Evolutionary conservation across 2,797 vertebrate genomes (phyloP).

Genomic region (Acanthurus lineatus): DNA sequence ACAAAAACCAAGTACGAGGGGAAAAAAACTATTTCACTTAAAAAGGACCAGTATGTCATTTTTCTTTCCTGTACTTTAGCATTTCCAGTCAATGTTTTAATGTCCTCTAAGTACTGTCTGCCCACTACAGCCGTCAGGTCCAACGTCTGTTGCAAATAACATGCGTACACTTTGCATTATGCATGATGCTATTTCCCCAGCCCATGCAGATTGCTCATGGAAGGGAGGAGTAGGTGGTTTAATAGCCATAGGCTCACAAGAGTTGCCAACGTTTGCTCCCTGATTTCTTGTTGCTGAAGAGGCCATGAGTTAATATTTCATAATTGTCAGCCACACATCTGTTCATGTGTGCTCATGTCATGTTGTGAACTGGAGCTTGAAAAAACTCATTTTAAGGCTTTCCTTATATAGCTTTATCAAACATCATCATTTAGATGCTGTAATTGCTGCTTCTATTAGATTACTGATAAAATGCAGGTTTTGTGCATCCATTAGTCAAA

Average conservation of each 20-base stretch:
- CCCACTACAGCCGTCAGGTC: neutral
- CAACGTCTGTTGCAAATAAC: slow-evolving; percentile 22
- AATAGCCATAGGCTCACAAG: neutral
- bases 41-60: too few species aligned
- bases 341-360: slow-evolving; percentile 13
- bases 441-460: too few species aligned
- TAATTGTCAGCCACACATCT: slow-evolving; percentile 22
- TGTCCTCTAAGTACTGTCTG: neutral
- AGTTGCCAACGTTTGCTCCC: neutral
- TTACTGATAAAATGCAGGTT: too few species aligned
- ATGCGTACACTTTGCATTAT: slow-evolving; percentile 35
- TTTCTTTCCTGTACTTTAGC: too few species aligned
- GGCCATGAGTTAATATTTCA: slow-evolving; percentile 45
- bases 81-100: too few species aligned
- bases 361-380: neutral
- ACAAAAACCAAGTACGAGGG: too few species aligned
- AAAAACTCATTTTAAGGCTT: neutral
- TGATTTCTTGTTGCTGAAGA: neutral
- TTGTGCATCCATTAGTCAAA: too few species aligned
- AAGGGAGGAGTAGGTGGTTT: slow-evolving; percentile 10
- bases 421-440: too few species aligned
- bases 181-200: slow-evolving; percentile 35
- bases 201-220: slow-evolving; percentile 8
- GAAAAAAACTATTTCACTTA: too few species aligned
- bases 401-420: neutral